Conservation (phyloP, 1,140 invertebrate species). For the Bombus haemorrhoidalis region DNA sequence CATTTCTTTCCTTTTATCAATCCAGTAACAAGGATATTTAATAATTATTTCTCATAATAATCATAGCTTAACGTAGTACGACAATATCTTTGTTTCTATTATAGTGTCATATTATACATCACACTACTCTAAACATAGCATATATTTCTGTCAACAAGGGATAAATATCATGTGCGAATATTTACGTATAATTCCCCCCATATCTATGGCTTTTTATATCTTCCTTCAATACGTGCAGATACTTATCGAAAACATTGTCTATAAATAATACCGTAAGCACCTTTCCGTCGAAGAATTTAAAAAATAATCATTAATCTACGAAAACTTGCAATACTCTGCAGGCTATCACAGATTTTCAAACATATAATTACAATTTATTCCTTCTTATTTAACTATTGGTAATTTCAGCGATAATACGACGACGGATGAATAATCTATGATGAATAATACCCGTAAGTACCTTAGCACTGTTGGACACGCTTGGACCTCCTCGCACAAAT, state of each 20-base stretch:
- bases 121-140: background rate
- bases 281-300: background rate
- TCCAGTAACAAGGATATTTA: background rate
- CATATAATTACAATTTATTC: background rate
- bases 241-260: conserved; percentile 4
- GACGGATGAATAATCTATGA: conserved; percentile 28
- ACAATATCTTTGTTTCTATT: background rate
- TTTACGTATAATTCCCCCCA: background rate
- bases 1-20: background rate
- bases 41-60: background rate
- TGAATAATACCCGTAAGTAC: conserved; percentile 67
- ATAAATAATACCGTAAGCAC: background rate
- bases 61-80: background rate
- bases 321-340: background rate
- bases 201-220: background rate
- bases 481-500: conserved; percentile 84
- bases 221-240: background rate
- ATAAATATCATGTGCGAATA: conserved; percentile 1
- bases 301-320: background rate
- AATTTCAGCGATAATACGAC: background rate
- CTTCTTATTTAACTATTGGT: background rate
- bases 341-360: background rate
- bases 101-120: background rate
- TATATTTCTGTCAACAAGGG: conserved; percentile 35
- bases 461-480: conserved; percentile 82